Evolutionary conservation across 2,113 vertebrate species (phyloP).

Genomic region (Gymnorhina tibicen): DNA sequence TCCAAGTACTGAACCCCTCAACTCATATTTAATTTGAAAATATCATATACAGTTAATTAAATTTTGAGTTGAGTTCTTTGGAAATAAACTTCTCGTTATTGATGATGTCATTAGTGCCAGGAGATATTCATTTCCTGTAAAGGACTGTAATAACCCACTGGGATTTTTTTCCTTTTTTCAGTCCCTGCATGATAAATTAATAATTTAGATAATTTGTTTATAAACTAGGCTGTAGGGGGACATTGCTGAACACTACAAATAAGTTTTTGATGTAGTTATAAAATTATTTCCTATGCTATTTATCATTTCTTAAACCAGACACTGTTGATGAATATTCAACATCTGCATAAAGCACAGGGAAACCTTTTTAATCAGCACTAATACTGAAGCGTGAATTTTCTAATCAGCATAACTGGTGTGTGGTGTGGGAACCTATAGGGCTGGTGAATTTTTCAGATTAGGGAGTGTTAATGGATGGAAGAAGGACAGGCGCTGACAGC

Average conservation of each 20-base stretch:
- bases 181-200: conserved; percentile 69
- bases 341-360: conserved; percentile 15
- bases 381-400: conserved; percentile 51
- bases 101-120: conserved; percentile 68
- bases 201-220: conserved; percentile 65
- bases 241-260: conserved; percentile 47
- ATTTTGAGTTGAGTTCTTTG: conserved; percentile 66
- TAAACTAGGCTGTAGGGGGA: conserved; percentile 47
- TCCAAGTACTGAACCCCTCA: conserved; percentile 47
- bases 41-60: conserved; percentile 56
- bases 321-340: conserved; percentile 54
- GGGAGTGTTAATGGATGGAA: conserved; percentile 20
- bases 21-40: conserved; percentile 72
- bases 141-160: conserved; percentile 46
- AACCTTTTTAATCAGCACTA: conserved; percentile 49
- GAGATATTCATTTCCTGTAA: conserved; percentile 67
- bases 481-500: not conserved
- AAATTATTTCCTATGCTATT: conserved; percentile 50
- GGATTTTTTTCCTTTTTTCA: conserved; percentile 53
- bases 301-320: conserved; percentile 50
- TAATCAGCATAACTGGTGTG: conserved; percentile 33
- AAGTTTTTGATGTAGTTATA: conserved; percentile 58
- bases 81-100: conserved; percentile 68
- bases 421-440: conserved; percentile 37
- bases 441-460: conserved; percentile 19